Conservation (phyloP, 2,888 invertebrate species). For the Melipona bicolor region DNA sequence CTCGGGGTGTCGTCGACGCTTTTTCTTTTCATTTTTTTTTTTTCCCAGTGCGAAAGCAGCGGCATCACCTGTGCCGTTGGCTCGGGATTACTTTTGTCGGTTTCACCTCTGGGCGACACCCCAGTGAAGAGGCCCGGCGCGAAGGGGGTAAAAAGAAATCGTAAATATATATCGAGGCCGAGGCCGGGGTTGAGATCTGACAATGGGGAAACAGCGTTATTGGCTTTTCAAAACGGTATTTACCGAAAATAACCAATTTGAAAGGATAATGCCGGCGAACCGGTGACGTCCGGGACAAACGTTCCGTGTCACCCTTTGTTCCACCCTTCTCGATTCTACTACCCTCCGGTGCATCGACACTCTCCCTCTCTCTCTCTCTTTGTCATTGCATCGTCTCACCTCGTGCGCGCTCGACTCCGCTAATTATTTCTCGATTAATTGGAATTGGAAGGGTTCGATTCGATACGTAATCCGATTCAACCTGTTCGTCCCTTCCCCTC, state of each 20-base stretch:
- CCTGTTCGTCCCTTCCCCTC: background rate
- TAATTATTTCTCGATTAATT: slow-evolving; percentile 72
- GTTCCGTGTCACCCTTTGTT: slow-evolving; percentile 55
- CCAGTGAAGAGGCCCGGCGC: slow-evolving; percentile 60
- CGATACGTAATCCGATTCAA: slow-evolving; percentile 1
- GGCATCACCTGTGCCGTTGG: slow-evolving; percentile 81
- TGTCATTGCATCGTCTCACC: slow-evolving; percentile 5
- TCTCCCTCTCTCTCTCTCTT: background rate
- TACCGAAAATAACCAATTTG: slow-evolving; percentile 84
- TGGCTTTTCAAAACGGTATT: slow-evolving; percentile 84
- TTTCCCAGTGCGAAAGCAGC: slow-evolving; percentile 65
- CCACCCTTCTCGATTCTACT: slow-evolving; percentile 15
- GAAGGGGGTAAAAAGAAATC: slow-evolving; percentile 38
- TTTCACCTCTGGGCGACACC: slow-evolving; percentile 69
- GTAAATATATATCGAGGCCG: slow-evolving; percentile 50
- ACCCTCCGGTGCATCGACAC: background rate
- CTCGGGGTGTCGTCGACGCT: slow-evolving; percentile 56
- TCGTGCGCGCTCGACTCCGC: slow-evolving; percentile 26
- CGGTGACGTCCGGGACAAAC: slow-evolving; percentile 73
- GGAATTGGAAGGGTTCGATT: slow-evolving; percentile 40
- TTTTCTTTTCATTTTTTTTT: slow-evolving; percentile 54
- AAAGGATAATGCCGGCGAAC: slow-evolving; percentile 78
- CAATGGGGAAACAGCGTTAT: slow-evolving; percentile 83
- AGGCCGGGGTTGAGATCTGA: slow-evolving; percentile 56
- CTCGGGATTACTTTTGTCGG: slow-evolving; percentile 82